Evolutionary conservation across 2,888 invertebrate species (phyloP), one percentile per base, ranked within the genome.

Genomic region (Ligdia adustata): DNA sequence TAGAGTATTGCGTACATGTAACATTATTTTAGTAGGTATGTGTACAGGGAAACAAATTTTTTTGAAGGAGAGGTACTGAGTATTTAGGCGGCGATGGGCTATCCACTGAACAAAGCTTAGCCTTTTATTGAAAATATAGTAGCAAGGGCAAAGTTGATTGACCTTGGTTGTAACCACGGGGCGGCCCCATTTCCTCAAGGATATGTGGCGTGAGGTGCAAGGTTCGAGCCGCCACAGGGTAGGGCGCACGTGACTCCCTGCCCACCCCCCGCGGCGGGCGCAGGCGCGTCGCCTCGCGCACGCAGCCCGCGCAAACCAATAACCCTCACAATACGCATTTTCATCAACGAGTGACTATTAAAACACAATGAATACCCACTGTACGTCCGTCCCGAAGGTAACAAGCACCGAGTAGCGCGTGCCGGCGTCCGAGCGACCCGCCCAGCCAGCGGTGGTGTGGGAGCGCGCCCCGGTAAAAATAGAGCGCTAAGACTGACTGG

Each of bases 391-490:
- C 63, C 71, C 69, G 67, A 68, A 87, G 85, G 88, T 87, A 82
- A 85, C 61, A 46, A 61, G 52, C 57, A 55, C 52, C 55, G 41
- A 24, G 37, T 28, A 44, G 54, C 52, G 46, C 47, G 60, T 55
- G 40, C 51, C 51, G 56, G 50, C 38, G 51, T 53, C 28, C 27
- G 38, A 28, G 18, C 29, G 28, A 34, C 32, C 55, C 54, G 64
- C 57, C 59, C 62, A 46, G 60, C 51, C 60, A 61, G 47, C 74
- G 80, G 80, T 84, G 89, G 89, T 83, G 86, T 88, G 89, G 62
- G 89, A n/a, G n/a, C n/a, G 72, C 72, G 81, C 83, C 79, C 80
- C 85, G 86, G 82, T 82, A 88, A 90, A 90, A 90, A 90, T 90
- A 90, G 79, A 90, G 80, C 75, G 83, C 62, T 74, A 82, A 74